Conservation (phyloP, 2,888 invertebrate species). For the Pammene aurita region DNA sequence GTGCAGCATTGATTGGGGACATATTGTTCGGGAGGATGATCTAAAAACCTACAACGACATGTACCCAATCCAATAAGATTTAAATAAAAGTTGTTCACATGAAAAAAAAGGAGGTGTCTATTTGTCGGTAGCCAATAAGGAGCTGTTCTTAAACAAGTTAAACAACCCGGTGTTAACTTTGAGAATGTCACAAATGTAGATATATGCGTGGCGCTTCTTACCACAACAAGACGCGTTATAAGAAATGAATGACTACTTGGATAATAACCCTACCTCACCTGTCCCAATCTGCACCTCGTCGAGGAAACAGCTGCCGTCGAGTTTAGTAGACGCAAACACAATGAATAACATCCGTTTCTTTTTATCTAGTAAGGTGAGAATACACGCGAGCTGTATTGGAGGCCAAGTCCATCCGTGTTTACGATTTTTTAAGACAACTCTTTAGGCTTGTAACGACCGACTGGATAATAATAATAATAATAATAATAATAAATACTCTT, state of each 20-base stretch:
- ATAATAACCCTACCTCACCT: slow-evolving; percentile 20
- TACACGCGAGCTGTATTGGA: slow-evolving; percentile 10
- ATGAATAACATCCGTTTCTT: slow-evolving; percentile 22
- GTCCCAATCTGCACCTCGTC: slow-evolving; percentile 16
- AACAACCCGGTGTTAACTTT: background rate
- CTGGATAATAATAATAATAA: background rate
- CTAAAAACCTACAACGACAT: too few species aligned
- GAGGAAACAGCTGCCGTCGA: slow-evolving; percentile 15
- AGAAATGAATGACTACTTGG: background rate
- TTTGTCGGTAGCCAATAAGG: background rate
- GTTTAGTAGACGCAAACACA: slow-evolving; percentile 22
- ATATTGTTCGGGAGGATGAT: too few species aligned
- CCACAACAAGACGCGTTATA: slow-evolving; percentile 1
- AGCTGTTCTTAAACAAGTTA: background rate
- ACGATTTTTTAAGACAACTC: background rate
- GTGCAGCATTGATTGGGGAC: background rate
- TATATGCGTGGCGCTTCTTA: background rate
- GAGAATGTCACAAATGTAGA: background rate
- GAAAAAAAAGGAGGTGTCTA: too few species aligned
- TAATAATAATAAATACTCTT: too few species aligned
- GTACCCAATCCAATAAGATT: too few species aligned
- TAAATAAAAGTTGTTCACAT: too few species aligned
- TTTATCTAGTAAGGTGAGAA: slow-evolving; percentile 11
- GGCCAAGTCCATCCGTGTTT: background rate
- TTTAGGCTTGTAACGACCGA: background rate